These are phyloP conservation scores for Parauchenoglanis ngamensis DNA, from an alignment of 2,797 vertebrate species.

Conservation along the genomic window DNA sequence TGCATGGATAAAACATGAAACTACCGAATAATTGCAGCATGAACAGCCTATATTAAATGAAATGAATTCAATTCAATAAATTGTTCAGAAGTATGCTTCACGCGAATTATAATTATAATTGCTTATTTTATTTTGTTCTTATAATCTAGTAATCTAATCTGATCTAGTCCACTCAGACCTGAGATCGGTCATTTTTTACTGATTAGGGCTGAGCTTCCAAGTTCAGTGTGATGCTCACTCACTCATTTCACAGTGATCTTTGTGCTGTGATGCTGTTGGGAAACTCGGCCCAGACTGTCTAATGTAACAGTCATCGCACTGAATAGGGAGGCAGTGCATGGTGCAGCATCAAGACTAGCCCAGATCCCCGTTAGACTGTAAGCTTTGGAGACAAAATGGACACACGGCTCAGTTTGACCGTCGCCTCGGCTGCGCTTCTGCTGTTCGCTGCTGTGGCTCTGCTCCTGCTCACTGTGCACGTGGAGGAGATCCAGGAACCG, in stretches of 20 bases:
- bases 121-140: background rate
- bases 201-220: background rate
- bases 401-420: constrained; percentile 51
- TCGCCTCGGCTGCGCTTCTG: constrained; percentile 71
- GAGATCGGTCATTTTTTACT: background rate
- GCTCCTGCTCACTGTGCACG: constrained; percentile 81
- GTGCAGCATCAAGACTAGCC: constrained; percentile 23
- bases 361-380: background rate
- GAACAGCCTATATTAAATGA: background rate
- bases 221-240: background rate
- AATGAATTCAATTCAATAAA: background rate
- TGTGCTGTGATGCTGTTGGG: background rate
- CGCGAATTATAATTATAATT: background rate
- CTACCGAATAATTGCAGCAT: background rate
- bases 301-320: background rate
- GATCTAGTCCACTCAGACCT: background rate
- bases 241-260: background rate
- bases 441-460: constrained; percentile 76
- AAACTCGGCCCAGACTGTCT: background rate
- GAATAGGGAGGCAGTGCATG: background rate
- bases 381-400: constrained; percentile 66
- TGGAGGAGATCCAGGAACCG: constrained; percentile 72
- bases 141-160: background rate
- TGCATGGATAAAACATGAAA: background rate
- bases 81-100: background rate